Evolutionary conservation across 2,888 invertebrate species (phyloP), one percentile per base, ranked within the genome.

Genomic region (Cryptophagus acutangulus): DNA sequence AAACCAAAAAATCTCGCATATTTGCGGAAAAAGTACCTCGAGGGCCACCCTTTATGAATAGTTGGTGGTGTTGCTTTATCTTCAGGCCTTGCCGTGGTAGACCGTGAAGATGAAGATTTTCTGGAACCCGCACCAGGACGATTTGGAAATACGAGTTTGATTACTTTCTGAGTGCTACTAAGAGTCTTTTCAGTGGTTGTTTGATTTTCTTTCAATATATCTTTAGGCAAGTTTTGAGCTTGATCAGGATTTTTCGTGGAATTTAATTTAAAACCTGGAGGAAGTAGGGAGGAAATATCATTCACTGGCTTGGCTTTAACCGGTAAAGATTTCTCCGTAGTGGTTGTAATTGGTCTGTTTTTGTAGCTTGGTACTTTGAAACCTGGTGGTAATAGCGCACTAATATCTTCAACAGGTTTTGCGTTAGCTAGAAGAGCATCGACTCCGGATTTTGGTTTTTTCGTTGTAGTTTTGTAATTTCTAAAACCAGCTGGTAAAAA

Each of bases 21-120:
- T 10, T 31, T 17, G 18, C 6, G 25, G 12, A 18, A 25, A 16
- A 35, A 43, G 48, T 71, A 85, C 80, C 90, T 83, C 14, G 77
- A 78, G 1, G 90, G 90, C 79, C 89, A 89, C 51, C 89, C 90
- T 66, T 86, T 88, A 48, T 84, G 82, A 54, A 90, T 89, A 36
- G 81, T 77, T 3, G 86, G 86, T 1, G 71, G 63, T 1, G 75
- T 73, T 1, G 71, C 66, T 40, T 64, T 69, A 26, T 46, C 55
- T 14, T 57, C 55, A 4, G 42, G 40, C 16, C 48, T 54, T 10
- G 49, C 48, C 2, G 62, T 56, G 1, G 62, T 62, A n/a, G 56
- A 55, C 40, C 47, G 41, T 44, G 44, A 33, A n/a, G 46, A 38
- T 10, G 46, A 35, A 9, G 77, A 62, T 67, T 83, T 84, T 37